Evolutionary conservation across 2,888 invertebrate species (phyloP).

Genomic region (Limnephilus rhombicus): DNA sequence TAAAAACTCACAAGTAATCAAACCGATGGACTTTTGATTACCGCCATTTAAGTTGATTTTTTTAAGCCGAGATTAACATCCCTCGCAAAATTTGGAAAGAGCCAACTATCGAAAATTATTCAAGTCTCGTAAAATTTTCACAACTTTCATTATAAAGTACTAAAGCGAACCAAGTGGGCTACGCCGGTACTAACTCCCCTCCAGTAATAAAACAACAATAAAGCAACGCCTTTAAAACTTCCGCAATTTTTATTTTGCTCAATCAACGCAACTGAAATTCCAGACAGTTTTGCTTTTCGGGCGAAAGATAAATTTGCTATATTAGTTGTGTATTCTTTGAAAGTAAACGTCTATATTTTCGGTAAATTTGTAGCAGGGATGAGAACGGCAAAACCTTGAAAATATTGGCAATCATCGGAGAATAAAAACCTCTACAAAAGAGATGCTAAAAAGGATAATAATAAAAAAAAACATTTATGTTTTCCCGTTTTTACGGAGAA

Average conservation of each 20-base stretch:
- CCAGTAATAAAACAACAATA: slow-evolving; percentile 37
- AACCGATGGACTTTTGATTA: slow-evolving; percentile 4
- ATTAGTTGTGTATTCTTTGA: not conserved
- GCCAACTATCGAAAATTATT: slow-evolving; percentile 46
- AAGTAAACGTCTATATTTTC: not conserved
- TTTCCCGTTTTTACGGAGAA: no score
- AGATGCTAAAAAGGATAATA: no score
- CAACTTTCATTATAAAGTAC: slow-evolving; percentile 45
- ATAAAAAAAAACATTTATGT: no score
- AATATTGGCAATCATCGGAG: no score
- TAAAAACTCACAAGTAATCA: not conserved
- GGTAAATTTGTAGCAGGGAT: no score
- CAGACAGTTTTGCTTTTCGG: slow-evolving; percentile 16
- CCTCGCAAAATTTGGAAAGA: slow-evolving; percentile 22
- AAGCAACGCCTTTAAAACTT: slow-evolving; percentile 10
- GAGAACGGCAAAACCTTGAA: no score
- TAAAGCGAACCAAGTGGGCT: slow-evolving; percentile 24
- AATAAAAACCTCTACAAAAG: no score
- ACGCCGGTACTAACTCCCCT: not conserved
- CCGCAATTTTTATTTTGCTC: slow-evolving; percentile 15
- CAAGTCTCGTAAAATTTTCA: slow-evolving; percentile 45
- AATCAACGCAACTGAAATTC: slow-evolving; percentile 25
- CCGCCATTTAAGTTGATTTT: slow-evolving; percentile 11
- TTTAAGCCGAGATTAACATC: slow-evolving; percentile 13
- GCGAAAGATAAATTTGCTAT: not conserved